These are phyloP conservation scores for Charaxes varanes DNA, from an alignment of 1,140 invertebrate genomes.

Conservation along the genomic window DNA sequence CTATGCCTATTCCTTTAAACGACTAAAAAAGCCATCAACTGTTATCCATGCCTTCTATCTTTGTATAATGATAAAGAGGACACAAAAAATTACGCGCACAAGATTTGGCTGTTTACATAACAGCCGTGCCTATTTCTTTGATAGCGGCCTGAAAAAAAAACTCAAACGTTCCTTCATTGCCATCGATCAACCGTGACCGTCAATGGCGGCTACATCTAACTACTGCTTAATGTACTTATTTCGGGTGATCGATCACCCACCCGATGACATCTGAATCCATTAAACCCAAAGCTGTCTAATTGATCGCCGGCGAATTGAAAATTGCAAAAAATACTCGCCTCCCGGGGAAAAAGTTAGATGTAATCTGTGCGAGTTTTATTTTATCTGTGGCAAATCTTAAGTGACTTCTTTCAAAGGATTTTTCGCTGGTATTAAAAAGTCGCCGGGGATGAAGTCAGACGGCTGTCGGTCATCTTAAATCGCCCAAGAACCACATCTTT, in stretches of 20 bases:
- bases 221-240: slow-evolving; percentile 55
- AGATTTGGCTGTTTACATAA: slow-evolving; percentile 4
- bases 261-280: slow-evolving; percentile 54
- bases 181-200: slow-evolving; percentile 45
- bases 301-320: slow-evolving; percentile 59
- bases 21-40: no score
- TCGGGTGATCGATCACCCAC: slow-evolving; percentile 51
- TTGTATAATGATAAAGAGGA: no score
- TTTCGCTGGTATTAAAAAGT: no score
- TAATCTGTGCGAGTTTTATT: no score
- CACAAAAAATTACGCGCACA: neutral
- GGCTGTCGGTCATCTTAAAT: no score
- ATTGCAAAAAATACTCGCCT: slow-evolving; percentile 20
- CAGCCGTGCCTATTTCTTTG: neutral
- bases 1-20: no score
- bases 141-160: slow-evolving; percentile 4
- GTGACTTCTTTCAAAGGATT: no score
- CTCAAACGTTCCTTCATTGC: slow-evolving; percentile 17
- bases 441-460: no score
- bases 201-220: slow-evolving; percentile 33
- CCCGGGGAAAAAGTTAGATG: no score
- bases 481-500: no score
- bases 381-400: no score
- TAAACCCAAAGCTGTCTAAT: slow-evolving; percentile 56
- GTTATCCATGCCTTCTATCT: no score